Evolutionary conservation across 2,797 vertebrate genomes (phyloP).

Genomic region (Potorous gilbertii): DNA sequence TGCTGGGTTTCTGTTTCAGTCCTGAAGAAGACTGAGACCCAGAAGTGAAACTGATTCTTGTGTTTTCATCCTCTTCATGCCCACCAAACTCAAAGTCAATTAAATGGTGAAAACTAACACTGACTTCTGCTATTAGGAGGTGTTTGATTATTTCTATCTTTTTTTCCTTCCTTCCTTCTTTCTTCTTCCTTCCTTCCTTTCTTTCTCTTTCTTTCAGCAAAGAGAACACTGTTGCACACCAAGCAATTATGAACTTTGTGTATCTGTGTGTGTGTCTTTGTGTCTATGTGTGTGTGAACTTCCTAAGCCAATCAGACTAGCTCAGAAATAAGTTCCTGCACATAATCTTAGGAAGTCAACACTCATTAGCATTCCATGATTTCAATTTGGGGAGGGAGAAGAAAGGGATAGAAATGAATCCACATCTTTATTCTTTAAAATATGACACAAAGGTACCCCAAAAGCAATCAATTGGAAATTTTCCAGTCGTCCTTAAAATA

Average conservation of each 20-base stretch:
- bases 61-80: slow-evolving; percentile 34
- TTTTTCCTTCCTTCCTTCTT: neutral
- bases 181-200: no score
- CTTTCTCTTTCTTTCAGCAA: neutral
- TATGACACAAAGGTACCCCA: neutral
- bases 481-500: slow-evolving; percentile 11
- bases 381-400: neutral
- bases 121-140: neutral
- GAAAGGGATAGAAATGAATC: neutral
- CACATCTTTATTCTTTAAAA: neutral
- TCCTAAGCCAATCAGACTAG: neutral
- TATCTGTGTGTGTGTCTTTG: neutral
- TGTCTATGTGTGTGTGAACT: neutral
- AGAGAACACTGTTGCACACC: slow-evolving; percentile 18
- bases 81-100: slow-evolving; percentile 3
- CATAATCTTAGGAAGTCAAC: neutral
- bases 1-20: neutral
- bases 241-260: neutral
- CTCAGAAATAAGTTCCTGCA: neutral
- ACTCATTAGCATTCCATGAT: neutral
- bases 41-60: slow-evolving; percentile 65
- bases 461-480: slow-evolving; percentile 16
- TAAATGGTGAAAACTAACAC: neutral
- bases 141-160: slow-evolving; percentile 22
- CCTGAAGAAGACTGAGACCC: slow-evolving; percentile 1